These are phyloP conservation scores for Sphaeramia orbicularis DNA, from an alignment of 2,797 vertebrate genomes.

Conservation along the genomic window DNA sequence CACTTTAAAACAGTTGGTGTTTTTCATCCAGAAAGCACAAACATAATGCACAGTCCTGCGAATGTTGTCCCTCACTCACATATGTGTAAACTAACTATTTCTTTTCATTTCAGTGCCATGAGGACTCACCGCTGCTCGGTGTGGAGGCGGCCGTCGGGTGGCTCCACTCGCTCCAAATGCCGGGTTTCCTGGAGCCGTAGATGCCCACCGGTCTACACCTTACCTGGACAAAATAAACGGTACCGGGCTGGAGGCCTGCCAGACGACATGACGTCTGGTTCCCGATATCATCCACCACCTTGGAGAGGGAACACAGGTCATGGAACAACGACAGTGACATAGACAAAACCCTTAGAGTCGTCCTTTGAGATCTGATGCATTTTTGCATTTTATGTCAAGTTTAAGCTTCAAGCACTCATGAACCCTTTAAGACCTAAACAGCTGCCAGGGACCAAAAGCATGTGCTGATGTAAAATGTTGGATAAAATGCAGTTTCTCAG, in stretches of 20 bases:
- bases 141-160: conserved; percentile 94
- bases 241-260: conserved; percentile 90
- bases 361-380: too few relatives aligned
- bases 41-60: background rate
- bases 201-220: conserved; percentile 95
- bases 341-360: too few relatives aligned
- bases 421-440: too few relatives aligned
- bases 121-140: conserved; percentile 88
- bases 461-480: too few relatives aligned
- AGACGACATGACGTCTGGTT: conserved; percentile 95
- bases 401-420: too few relatives aligned
- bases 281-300: conserved; percentile 93
- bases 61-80: too few relatives aligned
- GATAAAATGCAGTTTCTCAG: too few relatives aligned
- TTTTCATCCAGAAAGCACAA: conserved; percentile 4
- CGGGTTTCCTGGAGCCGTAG: conserved; percentile 94
- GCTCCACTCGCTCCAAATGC: conserved; percentile 97
- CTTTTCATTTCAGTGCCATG: background rate
- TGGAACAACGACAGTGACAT: too few relatives aligned
- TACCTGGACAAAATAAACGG: conserved; percentile 95
- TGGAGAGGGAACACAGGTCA: conserved; percentile 7
- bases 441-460: too few relatives aligned
- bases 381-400: too few relatives aligned
- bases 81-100: too few relatives aligned
- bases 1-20: conserved; percentile 6